Conservation (phyloP, 2,797 vertebrate genomes). For the Acrossocheilus wenchowensis region DNA sequence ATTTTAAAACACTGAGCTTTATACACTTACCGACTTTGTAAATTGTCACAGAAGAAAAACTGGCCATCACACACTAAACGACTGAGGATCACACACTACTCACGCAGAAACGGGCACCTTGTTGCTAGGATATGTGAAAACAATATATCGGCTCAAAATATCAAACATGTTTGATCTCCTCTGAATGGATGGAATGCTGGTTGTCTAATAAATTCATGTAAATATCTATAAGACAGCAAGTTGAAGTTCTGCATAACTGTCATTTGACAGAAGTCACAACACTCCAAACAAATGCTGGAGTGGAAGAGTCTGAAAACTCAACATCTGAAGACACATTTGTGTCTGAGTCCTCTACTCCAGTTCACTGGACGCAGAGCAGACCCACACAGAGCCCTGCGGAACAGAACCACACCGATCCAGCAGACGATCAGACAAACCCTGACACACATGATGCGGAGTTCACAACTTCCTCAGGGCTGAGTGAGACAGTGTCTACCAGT, state of each 20-base stretch:
- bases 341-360: neutral
- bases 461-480: neutral
- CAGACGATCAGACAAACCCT: neutral
- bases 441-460: fast-evolving
- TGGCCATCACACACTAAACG: no score
- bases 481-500: neutral
- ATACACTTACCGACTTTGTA: no score
- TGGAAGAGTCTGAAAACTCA: neutral
- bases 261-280: neutral
- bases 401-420: neutral
- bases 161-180: no score
- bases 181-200: neutral
- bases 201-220: neutral
- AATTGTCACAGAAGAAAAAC: no score
- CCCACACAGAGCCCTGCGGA: neutral
- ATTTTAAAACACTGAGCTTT: no score
- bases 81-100: no score
- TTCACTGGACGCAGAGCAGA: neutral
- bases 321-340: neutral
- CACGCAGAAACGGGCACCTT: no score
- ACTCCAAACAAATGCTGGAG: neutral
- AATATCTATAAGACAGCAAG: neutral
- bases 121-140: no score
- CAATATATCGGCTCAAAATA: no score
- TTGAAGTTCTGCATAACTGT: neutral